Evolutionary conservation across 1,140 invertebrate genomes (phyloP).

Genomic region (Sycophaga agraensis): DNA sequence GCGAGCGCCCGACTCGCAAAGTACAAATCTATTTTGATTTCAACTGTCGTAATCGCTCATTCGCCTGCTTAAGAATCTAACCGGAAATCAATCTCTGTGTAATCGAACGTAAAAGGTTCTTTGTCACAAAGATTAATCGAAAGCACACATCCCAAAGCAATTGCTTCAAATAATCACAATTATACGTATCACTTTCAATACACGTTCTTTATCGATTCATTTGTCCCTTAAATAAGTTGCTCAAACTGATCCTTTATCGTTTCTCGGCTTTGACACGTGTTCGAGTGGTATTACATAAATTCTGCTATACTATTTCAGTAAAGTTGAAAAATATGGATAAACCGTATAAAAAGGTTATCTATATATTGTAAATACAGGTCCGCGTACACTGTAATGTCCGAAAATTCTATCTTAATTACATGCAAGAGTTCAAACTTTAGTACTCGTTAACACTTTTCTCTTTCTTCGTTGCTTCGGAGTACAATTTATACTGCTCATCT

Average conservation of each 20-base stretch:
- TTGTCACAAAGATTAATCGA: too few relatives aligned
- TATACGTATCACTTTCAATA: too few relatives aligned
- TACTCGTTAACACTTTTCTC: neutral
- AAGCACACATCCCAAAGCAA: too few relatives aligned
- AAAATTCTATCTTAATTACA: neutral
- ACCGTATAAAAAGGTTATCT: neutral
- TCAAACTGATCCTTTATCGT: neutral
- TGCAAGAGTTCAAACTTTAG: neutral
- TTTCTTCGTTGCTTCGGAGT: neutral
- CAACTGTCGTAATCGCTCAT: too few relatives aligned
- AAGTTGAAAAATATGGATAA: neutral
- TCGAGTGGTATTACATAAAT: neutral
- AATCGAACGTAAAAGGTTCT: too few relatives aligned
- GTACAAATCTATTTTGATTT: too few relatives aligned
- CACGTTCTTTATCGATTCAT: too few relatives aligned
- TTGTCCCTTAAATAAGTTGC: neutral
- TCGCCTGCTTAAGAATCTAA: too few relatives aligned
- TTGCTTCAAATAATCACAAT: too few relatives aligned
- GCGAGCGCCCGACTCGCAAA: too few relatives aligned
- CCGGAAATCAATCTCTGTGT: too few relatives aligned
- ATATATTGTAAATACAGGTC: neutral
- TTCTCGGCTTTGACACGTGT: neutral
- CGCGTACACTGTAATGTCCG: neutral
- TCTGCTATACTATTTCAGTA: neutral
- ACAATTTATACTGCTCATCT: neutral